These are phyloP conservation scores for Agrotis puta DNA, from an alignment of 2,888 invertebrate species.

Conservation along the genomic window DNA sequence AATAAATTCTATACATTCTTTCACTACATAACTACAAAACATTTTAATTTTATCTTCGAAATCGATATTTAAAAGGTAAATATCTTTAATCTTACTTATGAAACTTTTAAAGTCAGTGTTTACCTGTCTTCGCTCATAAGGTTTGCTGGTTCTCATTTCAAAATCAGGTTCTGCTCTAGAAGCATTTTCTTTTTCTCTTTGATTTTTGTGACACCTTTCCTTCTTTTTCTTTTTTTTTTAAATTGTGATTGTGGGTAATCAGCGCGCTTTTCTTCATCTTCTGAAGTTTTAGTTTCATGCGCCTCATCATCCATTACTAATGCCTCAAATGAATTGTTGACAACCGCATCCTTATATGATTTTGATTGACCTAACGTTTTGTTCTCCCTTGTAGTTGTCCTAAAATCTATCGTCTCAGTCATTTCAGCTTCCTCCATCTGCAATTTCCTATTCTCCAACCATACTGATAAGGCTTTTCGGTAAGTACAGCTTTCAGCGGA, in stretches of 20 bases:
- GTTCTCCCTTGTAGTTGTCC: neutral
- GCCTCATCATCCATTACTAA: neutral
- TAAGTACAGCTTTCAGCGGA: neutral
- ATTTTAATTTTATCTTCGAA: conserved; percentile 9
- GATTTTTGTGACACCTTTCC: too few relatives aligned
- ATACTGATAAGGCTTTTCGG: neutral
- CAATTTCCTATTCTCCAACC: neutral
- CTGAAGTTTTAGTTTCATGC: too few relatives aligned
- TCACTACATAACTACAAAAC: neutral
- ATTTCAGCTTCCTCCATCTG: neutral
- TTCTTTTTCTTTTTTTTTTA: neutral
- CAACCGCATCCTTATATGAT: neutral
- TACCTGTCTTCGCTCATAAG: neutral
- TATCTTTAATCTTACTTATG: neutral
- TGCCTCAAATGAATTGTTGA: neutral
- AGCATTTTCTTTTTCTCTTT: too few relatives aligned
- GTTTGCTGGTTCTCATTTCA: too few relatives aligned
- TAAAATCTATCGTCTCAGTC: neutral
- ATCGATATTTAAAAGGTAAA: neutral
- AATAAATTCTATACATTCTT: neutral
- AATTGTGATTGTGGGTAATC: neutral
- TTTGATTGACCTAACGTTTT: neutral
- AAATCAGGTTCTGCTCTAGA: too few relatives aligned
- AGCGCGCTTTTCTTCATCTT: neutral
- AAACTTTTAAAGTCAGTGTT: neutral